These are phyloP conservation scores for Urocyon cinereoargenteus DNA, from an alignment of 2,797 vertebrate species.

Conservation along the genomic window DNA sequence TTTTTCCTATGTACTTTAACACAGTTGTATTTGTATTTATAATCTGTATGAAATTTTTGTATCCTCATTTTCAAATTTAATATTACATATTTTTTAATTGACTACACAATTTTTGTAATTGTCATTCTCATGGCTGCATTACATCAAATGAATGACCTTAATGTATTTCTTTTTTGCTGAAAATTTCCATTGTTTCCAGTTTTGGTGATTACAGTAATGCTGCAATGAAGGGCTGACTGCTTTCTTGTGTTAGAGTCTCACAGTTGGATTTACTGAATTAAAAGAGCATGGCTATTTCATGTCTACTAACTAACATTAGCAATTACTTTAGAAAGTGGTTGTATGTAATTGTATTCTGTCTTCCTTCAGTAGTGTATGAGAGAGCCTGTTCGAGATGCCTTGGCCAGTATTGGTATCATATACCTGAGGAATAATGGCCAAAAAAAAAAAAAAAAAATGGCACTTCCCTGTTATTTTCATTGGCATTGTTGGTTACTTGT, in stretches of 20 bases:
- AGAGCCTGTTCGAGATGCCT: not conserved
- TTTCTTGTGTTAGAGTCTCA: not conserved
- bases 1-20: not conserved
- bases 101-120: not conserved
- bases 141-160: not conserved
- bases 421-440: not conserved
- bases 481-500: not conserved
- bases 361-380: not conserved
- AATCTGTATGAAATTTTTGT: constrained; percentile 15
- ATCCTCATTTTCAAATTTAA: constrained; percentile 18
- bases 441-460: not conserved
- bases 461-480: constrained; percentile 6
- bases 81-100: constrained; percentile 23
- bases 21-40: not conserved
- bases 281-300: not conserved
- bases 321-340: not conserved
- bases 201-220: not conserved
- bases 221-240: not conserved
- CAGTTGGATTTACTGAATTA: not conserved
- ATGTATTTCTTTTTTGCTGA: constrained; percentile 27
- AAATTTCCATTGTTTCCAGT: not conserved
- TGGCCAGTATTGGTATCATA: not conserved
- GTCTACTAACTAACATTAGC: constrained; percentile 7
- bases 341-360: not conserved
- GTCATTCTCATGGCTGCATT: not conserved